phyloP scores from a whole-genome alignment of 2,113 vertebrate genomes.

The Alexandromys fortis region DNA sequence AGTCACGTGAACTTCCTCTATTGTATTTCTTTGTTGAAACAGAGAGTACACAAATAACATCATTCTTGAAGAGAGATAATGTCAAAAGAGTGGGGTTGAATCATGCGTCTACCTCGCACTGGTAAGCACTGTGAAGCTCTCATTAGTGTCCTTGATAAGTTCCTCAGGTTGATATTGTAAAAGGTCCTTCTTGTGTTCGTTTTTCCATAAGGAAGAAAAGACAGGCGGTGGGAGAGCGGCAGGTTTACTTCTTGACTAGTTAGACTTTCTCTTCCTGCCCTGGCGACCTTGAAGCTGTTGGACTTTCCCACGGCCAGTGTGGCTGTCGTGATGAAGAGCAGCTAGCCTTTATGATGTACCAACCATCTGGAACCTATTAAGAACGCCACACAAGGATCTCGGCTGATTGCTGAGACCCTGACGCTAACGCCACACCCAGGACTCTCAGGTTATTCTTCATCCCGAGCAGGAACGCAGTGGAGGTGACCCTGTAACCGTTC shows the following conservation, averaged over 20 bases:
- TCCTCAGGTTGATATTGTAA: background rate
- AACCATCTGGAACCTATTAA: background rate
- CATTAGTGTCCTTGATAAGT: background rate
- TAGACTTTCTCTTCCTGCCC: background rate
- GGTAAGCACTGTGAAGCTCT: background rate
- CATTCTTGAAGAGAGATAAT: background rate
- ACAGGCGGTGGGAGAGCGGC: background rate
- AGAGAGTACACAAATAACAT: background rate
- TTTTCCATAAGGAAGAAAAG: background rate
- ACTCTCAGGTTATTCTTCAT: background rate
- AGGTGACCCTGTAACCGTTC: background rate
- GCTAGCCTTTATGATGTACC: background rate
- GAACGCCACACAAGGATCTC: background rate
- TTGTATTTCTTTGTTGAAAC: constrained; percentile 24
- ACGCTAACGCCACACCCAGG: background rate
- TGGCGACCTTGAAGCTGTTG: background rate
- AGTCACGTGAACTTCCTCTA: background rate
- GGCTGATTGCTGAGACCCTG: too few relatives aligned
- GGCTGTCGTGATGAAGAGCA: background rate
- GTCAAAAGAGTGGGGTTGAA: accelerated
- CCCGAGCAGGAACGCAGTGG: background rate
- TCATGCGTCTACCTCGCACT: background rate
- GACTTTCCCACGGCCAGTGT: background rate
- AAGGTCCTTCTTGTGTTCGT: background rate
- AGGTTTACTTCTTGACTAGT: background rate